Evolutionary conservation across 1,140 invertebrate species (phyloP).

Genomic region (Cataglyphis hispanica): DNA sequence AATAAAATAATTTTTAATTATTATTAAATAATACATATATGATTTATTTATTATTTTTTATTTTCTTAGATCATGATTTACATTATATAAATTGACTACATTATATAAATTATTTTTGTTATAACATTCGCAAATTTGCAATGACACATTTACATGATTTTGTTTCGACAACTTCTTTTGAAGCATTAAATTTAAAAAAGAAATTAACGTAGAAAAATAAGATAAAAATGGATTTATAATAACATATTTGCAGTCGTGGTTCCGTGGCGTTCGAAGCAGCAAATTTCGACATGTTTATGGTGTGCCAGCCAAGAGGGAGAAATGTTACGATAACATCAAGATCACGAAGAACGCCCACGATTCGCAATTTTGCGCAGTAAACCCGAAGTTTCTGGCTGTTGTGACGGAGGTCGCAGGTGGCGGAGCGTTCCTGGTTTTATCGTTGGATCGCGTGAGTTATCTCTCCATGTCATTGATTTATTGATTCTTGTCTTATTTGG

Average conservation of each 20-base stretch:
- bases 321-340: conserved; percentile 97
- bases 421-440: conserved; percentile 96
- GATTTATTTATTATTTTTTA: background rate
- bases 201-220: background rate
- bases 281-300: conserved; percentile 98
- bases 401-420: conserved; percentile 98
- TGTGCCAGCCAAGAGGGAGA: conserved; percentile 93
- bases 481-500: conserved; percentile 17
- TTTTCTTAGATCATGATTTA: background rate
- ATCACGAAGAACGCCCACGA: conserved; percentile 97
- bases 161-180: background rate
- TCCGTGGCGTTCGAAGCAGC: conserved; percentile 94
- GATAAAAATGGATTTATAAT: background rate
- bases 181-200: background rate
- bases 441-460: conserved; percentile 93
- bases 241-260: conserved; percentile 90
- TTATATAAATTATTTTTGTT: background rate
- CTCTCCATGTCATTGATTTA: conserved; percentile 23
- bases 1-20: too few species aligned
- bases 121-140: background rate
- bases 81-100: too few species aligned
- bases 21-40: too few species aligned
- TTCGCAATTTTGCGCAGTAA: conserved; percentile 96
- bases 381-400: conserved; percentile 97
- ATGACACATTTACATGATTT: too few species aligned